Conservation (phyloP, 2,888 invertebrate species). For the Drosophila helvetica region DNA sequence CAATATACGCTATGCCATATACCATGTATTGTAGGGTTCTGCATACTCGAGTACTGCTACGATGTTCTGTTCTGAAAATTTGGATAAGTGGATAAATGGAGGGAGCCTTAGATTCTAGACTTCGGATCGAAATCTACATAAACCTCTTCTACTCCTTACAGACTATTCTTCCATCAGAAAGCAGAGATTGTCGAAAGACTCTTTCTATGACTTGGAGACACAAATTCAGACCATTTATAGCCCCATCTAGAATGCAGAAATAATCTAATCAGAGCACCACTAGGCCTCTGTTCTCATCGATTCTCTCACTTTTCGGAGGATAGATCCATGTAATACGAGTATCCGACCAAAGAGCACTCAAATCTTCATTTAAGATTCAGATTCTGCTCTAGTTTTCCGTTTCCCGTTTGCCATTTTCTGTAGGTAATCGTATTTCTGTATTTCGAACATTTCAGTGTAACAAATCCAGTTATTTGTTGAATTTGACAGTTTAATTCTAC, state of each 20-base stretch:
- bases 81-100: background rate
- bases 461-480: slow-evolving; percentile 80
- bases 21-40: background rate
- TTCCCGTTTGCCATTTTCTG: background rate
- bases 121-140: too few species aligned
- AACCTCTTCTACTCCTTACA: too few species aligned
- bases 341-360: background rate
- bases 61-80: background rate
- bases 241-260: too few species aligned
- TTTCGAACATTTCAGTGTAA: slow-evolving; percentile 49
- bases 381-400: background rate
- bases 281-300: background rate
- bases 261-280: too few species aligned
- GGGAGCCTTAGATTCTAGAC: background rate
- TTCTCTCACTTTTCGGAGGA: background rate
- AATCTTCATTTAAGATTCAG: background rate
- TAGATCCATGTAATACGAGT: background rate
- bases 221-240: too few species aligned
- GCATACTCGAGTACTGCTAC: background rate
- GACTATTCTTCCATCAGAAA: too few species aligned
- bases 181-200: too few species aligned
- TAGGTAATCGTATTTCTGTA: background rate
- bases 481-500: slow-evolving; percentile 82
- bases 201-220: too few species aligned
- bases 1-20: background rate